Percentiles rank a stretch among this genome's conserved stretches.
These are phyloP conservation scores for Merops nubicus DNA, from an alignment of 2,113 vertebrate species.

Conservation along the genomic window DNA sequence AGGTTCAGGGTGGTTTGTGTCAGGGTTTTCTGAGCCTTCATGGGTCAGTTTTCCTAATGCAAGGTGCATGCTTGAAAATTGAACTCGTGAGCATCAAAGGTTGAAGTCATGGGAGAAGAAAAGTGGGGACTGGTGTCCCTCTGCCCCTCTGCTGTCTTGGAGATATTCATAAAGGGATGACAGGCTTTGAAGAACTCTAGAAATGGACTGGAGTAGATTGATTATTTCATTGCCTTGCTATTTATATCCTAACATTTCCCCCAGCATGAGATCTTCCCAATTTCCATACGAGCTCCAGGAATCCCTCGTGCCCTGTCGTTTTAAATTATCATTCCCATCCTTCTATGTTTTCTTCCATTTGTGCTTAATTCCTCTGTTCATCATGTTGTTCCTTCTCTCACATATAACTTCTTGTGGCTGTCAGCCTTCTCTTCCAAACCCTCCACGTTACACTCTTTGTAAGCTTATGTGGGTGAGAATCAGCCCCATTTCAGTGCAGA, in stretches of 20 bases:
- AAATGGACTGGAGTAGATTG: not conserved
- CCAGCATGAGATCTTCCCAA: conserved; percentile 21
- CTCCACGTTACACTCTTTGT: accelerated
- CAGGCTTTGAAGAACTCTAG: not conserved
- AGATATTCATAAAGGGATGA: not conserved
- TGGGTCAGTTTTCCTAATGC: not conserved
- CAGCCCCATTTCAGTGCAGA: not conserved
- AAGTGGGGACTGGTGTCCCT: not conserved
- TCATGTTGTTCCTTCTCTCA: not conserved
- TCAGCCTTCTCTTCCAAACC: not conserved
- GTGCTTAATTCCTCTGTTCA: conserved; percentile 28
- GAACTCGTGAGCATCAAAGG: not conserved
- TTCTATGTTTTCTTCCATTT: conserved; percentile 13
- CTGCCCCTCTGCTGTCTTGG: not conserved
- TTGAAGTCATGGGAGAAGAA: not conserved
- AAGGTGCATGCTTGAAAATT: not conserved
- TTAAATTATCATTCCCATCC: conserved; percentile 9
- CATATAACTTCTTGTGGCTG: not conserved
- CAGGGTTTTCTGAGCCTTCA: not conserved
- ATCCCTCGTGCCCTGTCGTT: conserved; percentile 16
- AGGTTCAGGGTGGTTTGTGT: not conserved
- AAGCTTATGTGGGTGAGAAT: not conserved
- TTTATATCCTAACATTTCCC: not conserved
- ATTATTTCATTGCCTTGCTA: conserved; percentile 13
- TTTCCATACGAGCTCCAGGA: conserved; percentile 43